Percentiles rank a stretch among this genome's conserved stretches.
These are phyloP conservation scores for Anthonomus grandis DNA, from an alignment of 1,140 invertebrate genomes.

Conservation along the genomic window DNA sequence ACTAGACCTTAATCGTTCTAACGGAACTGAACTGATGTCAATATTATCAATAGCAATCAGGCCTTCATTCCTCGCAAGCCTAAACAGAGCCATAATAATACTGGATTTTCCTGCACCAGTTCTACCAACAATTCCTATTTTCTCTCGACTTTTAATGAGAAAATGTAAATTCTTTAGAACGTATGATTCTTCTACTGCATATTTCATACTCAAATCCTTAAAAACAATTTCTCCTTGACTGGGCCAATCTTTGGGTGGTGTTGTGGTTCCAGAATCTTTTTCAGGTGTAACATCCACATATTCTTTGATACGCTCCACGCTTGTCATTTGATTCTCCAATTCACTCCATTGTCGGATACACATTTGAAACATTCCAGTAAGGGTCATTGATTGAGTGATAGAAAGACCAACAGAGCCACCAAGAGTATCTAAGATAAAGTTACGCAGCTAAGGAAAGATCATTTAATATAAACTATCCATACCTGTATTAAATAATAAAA, in stretches of 20 bases:
- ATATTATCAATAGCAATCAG: slow-evolving; percentile 69
- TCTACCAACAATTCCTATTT: slow-evolving; percentile 63
- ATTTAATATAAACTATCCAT: slow-evolving; percentile 19
- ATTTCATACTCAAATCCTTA: slow-evolving; percentile 55
- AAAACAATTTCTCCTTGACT: slow-evolving; percentile 29
- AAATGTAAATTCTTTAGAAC: slow-evolving; percentile 58
- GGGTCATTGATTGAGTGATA: slow-evolving; percentile 54
- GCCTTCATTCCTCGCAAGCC: slow-evolving; percentile 65
- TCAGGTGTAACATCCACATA: slow-evolving; percentile 39
- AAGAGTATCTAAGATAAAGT: slow-evolving; percentile 44
- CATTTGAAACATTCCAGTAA: slow-evolving; percentile 69
- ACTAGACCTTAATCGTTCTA: slow-evolving; percentile 67
- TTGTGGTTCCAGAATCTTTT: slow-evolving; percentile 33
- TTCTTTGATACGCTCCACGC: slow-evolving; percentile 58
- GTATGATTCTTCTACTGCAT: slow-evolving; percentile 48
- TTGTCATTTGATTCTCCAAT: slow-evolving; percentile 65
- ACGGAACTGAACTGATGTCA: slow-evolving; percentile 59
- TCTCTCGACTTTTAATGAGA: slow-evolving; percentile 56
- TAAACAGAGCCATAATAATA: slow-evolving; percentile 67
- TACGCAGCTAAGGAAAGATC: background rate
- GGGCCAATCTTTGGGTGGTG: slow-evolving; percentile 50
- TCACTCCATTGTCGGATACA: slow-evolving; percentile 69
- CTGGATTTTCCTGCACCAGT: slow-evolving; percentile 83
- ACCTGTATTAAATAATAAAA: slow-evolving; percentile 50
- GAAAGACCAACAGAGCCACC: slow-evolving; percentile 56